phyloP scores from a whole-genome alignment of 2,888 invertebrate genomes.

The Tetheella fluctuosa region DNA sequence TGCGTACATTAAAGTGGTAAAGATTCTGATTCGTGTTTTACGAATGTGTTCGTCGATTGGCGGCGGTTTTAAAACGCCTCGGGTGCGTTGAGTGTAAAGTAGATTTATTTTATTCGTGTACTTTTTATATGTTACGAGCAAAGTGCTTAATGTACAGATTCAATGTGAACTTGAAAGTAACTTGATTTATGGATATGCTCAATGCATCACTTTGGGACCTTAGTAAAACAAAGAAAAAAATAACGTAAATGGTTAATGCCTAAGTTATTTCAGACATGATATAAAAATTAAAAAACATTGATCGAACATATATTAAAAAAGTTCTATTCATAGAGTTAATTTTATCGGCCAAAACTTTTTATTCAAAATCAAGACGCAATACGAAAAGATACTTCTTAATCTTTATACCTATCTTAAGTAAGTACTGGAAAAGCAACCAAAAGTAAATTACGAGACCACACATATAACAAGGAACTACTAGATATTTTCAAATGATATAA shows the following conservation, averaged over 20 bases:
- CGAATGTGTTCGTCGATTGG: constrained; percentile 41
- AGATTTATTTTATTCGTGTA: constrained; percentile 47
- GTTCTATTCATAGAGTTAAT: too few relatives aligned
- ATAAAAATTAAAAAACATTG: too few relatives aligned
- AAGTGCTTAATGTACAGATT: background rate
- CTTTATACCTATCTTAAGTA: too few relatives aligned
- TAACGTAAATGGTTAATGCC: too few relatives aligned
- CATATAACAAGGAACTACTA: constrained; percentile 31
- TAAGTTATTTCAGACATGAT: too few relatives aligned
- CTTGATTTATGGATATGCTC: background rate
- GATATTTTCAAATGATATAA: constrained; percentile 18
- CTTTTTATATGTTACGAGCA: constrained; percentile 19
- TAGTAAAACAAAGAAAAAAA: too few relatives aligned
- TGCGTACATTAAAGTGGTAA: constrained; percentile 22
- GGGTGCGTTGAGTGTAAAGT: constrained; percentile 44
- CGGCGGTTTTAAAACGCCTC: constrained; percentile 44
- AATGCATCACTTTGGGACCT: constrained; percentile 18
- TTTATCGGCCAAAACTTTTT: too few relatives aligned
- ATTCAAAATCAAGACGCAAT: too few relatives aligned
- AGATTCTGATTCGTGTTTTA: constrained; percentile 41
- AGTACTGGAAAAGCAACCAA: too few relatives aligned
- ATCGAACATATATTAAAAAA: too few relatives aligned
- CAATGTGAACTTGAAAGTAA: background rate
- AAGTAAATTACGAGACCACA: background rate
- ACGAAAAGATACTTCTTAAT: too few relatives aligned